A percentile compares a stretch with the other conserved stretches of the same genome.
Conservation (phyloP, 2,113 vertebrate genomes). For the Ifrita kowaldi region DNA sequence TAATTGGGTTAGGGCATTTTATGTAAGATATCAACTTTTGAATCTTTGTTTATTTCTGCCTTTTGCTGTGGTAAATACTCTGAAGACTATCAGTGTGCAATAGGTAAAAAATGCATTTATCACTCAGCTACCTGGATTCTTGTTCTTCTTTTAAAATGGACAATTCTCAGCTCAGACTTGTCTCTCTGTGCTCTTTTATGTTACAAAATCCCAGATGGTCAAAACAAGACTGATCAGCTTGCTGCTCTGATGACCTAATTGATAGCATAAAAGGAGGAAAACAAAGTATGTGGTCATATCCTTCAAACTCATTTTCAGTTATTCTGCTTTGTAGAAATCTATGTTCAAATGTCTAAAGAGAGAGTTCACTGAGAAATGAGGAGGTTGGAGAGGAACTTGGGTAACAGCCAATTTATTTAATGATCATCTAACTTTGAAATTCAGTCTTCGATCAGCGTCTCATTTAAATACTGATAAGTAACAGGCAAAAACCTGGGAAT, state of each 20-base stretch:
- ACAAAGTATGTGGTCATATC: background rate
- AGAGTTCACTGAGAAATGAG: background rate
- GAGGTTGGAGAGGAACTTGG: background rate
- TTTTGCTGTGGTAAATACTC: background rate
- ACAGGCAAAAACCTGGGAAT: background rate
- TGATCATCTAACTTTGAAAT: background rate
- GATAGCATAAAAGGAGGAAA: background rate
- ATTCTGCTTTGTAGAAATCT: background rate
- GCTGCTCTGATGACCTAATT: background rate
- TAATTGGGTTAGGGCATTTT: background rate
- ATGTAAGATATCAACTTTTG: background rate
- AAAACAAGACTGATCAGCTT: background rate
- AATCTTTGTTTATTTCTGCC: background rate
- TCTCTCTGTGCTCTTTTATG: background rate
- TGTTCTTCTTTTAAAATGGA: background rate
- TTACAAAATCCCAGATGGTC: background rate
- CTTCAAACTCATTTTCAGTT: background rate
- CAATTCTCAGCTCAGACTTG: background rate
- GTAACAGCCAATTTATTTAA: background rate
- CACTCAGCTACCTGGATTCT: background rate
- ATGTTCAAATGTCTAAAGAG: background rate
- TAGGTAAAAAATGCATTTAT: background rate
- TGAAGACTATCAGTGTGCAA: background rate
- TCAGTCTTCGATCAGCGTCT: background rate
- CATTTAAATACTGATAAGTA: background rate